Conservation (phyloP, 2,888 invertebrate species). For the Rhogogaster chlorosoma region DNA sequence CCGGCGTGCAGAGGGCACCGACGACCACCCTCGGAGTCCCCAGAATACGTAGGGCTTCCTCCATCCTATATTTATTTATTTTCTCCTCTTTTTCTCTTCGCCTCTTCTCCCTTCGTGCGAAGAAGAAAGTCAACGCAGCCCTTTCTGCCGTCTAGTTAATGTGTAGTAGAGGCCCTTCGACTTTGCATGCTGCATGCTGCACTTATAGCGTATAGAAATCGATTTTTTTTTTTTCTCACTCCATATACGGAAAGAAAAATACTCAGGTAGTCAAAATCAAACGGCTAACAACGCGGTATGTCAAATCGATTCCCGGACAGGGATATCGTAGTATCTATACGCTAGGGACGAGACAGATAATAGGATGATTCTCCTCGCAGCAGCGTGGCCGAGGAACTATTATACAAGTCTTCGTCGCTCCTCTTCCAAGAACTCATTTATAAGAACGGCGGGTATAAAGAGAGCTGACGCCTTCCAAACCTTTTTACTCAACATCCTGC, state of each 20-base stretch:
- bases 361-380: slow-evolving; percentile 25
- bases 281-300: background rate
- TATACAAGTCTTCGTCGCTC: background rate
- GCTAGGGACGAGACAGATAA: background rate
- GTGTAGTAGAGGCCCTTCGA: background rate
- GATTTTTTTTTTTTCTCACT: background rate
- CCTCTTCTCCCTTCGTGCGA: background rate
- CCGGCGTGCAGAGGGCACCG: slow-evolving; percentile 9
- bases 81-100: background rate
- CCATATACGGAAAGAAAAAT: background rate
- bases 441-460: background rate
- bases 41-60: slow-evolving; percentile 26
- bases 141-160: background rate
- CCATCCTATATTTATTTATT: slow-evolving; percentile 36
- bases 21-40: slow-evolving; percentile 33
- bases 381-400: background rate
- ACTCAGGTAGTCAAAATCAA: background rate
- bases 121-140: background rate
- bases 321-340: background rate
- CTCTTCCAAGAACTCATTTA: slow-evolving; percentile 36
- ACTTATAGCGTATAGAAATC: background rate
- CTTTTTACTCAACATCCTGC: slow-evolving; percentile 20
- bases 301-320: slow-evolving; percentile 3
- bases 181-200: background rate
- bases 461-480: slow-evolving; percentile 21